These are phyloP conservation scores for Dinoponera quadriceps DNA, from an alignment of 1,140 invertebrate species.

Conservation along the genomic window DNA sequence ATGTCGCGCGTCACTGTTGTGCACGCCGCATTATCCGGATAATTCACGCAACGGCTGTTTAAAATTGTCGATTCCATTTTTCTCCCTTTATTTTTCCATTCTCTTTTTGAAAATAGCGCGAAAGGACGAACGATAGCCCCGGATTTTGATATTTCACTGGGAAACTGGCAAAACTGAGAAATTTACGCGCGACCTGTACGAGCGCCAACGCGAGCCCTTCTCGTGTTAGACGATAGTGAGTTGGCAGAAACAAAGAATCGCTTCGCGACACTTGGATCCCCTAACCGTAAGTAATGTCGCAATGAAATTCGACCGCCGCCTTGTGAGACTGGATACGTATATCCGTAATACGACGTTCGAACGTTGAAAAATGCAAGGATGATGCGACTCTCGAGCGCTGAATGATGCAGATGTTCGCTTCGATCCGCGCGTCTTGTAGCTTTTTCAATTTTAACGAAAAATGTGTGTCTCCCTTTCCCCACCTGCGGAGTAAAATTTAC, in stretches of 20 bases:
- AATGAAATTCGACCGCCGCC: constrained; percentile 32
- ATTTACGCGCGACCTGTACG: neutral
- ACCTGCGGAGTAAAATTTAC: constrained; percentile 8
- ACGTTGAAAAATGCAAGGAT: constrained; percentile 61
- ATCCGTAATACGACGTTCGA: constrained; percentile 36
- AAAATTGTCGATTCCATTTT: no score
- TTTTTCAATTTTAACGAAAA: constrained; percentile 28
- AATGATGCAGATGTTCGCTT: constrained; percentile 53
- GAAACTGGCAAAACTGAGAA: neutral
- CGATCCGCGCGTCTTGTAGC: neutral
- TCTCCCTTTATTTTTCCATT: neutral
- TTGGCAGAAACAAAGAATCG: constrained; percentile 41
- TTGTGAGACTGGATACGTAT: constrained; percentile 49
- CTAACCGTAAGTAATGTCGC: constrained; percentile 63
- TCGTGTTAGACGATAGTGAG: constrained; percentile 25
- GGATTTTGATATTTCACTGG: neutral
- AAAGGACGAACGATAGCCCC: neutral
- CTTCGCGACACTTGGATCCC: constrained; percentile 27
- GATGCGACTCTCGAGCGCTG: constrained; percentile 33
- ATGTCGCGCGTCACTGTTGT: no score
- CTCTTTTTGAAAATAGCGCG: neutral
- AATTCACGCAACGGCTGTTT: no score
- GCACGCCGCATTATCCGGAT: no score
- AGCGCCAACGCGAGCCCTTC: neutral
- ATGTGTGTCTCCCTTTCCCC: no score